phyloP scores from a whole-genome alignment of 2,113 vertebrate genomes.

The Rana temporaria region DNA sequence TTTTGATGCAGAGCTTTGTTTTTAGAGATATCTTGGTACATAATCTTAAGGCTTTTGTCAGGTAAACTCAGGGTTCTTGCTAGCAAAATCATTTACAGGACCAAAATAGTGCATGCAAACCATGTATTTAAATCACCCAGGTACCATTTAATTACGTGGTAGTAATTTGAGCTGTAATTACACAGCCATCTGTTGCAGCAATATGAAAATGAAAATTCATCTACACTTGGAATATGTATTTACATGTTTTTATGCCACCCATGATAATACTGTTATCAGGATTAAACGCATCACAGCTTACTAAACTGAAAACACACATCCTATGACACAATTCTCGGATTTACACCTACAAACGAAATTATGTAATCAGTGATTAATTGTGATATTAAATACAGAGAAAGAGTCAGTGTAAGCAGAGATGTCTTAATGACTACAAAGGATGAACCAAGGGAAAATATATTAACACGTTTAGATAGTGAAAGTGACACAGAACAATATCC shows the following conservation, averaged over 20 bases:
- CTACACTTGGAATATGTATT: constrained; percentile 51
- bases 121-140: constrained; percentile 48
- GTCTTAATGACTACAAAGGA: not conserved
- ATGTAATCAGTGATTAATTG: constrained; percentile 3
- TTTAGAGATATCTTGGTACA: not conserved
- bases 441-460: too few relatives aligned
- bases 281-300: constrained; percentile 24
- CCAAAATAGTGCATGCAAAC: constrained; percentile 40
- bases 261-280: constrained; percentile 28
- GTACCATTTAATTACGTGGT: constrained; percentile 51
- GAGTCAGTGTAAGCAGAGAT: not conserved
- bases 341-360: constrained; percentile 23
- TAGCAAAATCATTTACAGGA: constrained; percentile 48
- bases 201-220: constrained; percentile 53
- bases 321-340: constrained; percentile 2
- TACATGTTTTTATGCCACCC: constrained; percentile 46
- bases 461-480: too few relatives aligned
- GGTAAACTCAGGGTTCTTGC: constrained; percentile 22
- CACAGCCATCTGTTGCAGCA: constrained; percentile 50
- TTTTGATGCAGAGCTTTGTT: not conserved
- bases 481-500: too few relatives aligned
- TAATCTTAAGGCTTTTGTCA: constrained; percentile 2
- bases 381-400: not conserved
- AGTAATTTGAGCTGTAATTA: constrained; percentile 51
- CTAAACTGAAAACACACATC: constrained; percentile 3